A percentile compares a stretch with the other conserved stretches of the same genome.
These are phyloP conservation scores for Scaptomyza caliginosa DNA, from an alignment of 2,888 invertebrate species.

Conservation along the genomic window DNA sequence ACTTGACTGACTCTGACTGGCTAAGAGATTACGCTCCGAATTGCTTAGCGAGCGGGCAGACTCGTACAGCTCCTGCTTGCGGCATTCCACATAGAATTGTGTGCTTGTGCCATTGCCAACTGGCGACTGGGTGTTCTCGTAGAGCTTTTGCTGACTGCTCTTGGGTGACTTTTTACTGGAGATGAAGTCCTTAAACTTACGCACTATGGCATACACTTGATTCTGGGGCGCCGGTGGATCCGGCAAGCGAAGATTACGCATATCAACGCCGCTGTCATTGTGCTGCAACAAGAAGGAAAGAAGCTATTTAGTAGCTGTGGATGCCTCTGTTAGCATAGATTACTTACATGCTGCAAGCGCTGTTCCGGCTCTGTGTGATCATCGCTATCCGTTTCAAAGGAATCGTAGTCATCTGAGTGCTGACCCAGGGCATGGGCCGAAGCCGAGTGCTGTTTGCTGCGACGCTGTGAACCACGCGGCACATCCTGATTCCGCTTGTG, in stretches of 20 bases:
- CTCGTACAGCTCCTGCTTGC: constrained; percentile 66
- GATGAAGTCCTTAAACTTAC: constrained; percentile 87
- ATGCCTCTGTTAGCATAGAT: no score
- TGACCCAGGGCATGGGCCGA: constrained; percentile 76
- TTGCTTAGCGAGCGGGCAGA: constrained; percentile 70
- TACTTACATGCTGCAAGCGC: constrained; percentile 80
- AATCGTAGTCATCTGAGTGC: constrained; percentile 87
- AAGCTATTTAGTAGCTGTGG: neutral
- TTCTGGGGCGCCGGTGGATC: constrained; percentile 85
- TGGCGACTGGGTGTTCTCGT: constrained; percentile 73
- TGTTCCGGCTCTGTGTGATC: constrained; percentile 85
- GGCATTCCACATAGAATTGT: constrained; percentile 47
- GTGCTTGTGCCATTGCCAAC: constrained; percentile 23
- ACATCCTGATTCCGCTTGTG: constrained; percentile 58
- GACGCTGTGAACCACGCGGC: constrained; percentile 61
- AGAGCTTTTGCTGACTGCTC: constrained; percentile 80
- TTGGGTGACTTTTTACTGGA: constrained; percentile 83
- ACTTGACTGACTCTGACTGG: constrained; percentile 18
- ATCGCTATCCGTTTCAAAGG: constrained; percentile 88
- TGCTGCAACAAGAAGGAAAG: constrained; percentile 61
- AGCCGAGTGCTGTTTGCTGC: constrained; percentile 69
- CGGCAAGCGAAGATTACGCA: constrained; percentile 86
- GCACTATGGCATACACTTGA: constrained; percentile 88
- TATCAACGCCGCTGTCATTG: constrained; percentile 85
- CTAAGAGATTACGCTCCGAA: constrained; percentile 83